Evolutionary conservation across 1,140 invertebrate genomes (phyloP).

Genomic region (Drosophila yakuba): DNA sequence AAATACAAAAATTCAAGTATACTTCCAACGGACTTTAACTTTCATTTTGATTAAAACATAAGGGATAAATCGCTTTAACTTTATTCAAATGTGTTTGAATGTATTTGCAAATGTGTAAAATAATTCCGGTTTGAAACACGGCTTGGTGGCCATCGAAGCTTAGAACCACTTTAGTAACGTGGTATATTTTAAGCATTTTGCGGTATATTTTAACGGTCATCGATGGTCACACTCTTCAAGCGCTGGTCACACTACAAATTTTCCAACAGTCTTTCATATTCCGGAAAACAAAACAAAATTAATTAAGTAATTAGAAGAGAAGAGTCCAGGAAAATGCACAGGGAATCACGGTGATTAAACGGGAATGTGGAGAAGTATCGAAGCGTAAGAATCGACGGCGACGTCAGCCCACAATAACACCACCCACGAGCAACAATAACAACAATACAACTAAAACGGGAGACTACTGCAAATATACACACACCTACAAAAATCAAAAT

Average conservation of each 20-base stretch:
- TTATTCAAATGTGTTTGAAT: neutral
- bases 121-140: neutral
- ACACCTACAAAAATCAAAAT: slow-evolving; percentile 31
- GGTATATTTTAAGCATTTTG: neutral
- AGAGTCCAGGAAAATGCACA: slow-evolving; percentile 56
- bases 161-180: neutral
- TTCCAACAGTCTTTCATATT: too few species aligned
- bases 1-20: slow-evolving; percentile 29
- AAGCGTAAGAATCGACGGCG: slow-evolving; percentile 73
- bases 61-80: neutral
- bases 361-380: slow-evolving; percentile 70
- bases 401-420: slow-evolving; percentile 37
- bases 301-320: slow-evolving; percentile 1
- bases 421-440: slow-evolving; percentile 32
- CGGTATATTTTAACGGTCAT: neutral
- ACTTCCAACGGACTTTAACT: too few species aligned
- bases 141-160: neutral
- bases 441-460: slow-evolving; percentile 36
- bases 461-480: slow-evolving; percentile 26
- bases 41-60: neutral
- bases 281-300: slow-evolving; percentile 7
- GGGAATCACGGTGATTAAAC: slow-evolving; percentile 49
- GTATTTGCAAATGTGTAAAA: neutral
- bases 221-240: neutral
- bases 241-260: neutral